Base-by-base conservation (phyloP, 2,113 vertebrate species). In the Caretta caretta region DNA sequence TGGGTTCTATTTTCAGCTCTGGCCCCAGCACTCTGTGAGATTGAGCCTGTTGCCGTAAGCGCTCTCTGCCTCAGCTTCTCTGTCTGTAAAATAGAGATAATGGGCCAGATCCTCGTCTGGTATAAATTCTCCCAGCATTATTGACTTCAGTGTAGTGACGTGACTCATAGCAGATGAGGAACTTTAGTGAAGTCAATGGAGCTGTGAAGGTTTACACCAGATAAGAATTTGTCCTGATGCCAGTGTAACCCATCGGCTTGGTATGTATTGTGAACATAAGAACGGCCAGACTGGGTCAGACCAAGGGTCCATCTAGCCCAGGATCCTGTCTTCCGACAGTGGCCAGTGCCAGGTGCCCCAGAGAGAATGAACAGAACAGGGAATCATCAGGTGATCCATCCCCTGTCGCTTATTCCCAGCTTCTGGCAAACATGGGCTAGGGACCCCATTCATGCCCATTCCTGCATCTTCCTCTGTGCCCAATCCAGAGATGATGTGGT, bases 31-130 rank as follows among this genome's bases (percentile, higher is more conserved):
- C 87, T 42, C 82, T 11, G 8, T 82, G 90, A 92, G 83, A 76
- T 1, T 31, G 46, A 90, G 51, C 75, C 8, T 42, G 88, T 94
- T 88, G 29, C 3, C 79, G 29, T 89, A 82, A 87, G 35, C 3
- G 72, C 8, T 0, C 2, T 0, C 3, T 59, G 62, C 83, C 86
- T n/a, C 0, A 22, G 46, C 35, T 38, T 38, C 5, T 69, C 65
- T 69, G 65, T 20, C 65, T 20, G 19, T 69, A 20, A 69, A 38
- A 69, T 8, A 69, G 35, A 20, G 8, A n/a, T 20, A 69, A 69
- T 20, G n/a, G 35, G 17, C 35, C 35, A 38, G 65, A 38, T 69
- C 65, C 35, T 69, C 65, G 20, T n/a, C 17, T 38, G n/a, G 65
- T n/a, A 8, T 69, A 69, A 19, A 20, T 4, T 10, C 35, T 38